phyloP scores from a whole-genome alignment of 1,140 invertebrate species.

The Drosophila watanabei region DNA sequence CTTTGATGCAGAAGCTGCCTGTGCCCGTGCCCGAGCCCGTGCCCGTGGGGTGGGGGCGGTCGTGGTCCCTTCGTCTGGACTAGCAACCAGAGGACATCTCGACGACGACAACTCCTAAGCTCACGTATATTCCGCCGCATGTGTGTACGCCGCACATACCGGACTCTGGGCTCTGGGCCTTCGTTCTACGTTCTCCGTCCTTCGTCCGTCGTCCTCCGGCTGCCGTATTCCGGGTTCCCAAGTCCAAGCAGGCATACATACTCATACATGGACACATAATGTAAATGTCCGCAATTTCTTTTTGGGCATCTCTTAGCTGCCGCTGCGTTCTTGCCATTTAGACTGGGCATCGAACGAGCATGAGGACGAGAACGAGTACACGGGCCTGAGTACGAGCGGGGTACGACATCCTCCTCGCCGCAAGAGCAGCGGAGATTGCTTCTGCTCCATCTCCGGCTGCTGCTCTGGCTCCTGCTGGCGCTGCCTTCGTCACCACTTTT shows the following conservation, averaged over 20 bases:
- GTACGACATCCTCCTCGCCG: constrained; percentile 10
- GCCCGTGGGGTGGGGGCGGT: constrained; percentile 22
- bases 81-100: constrained; percentile 77
- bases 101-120: constrained; percentile 70
- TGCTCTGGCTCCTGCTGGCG: constrained; percentile 55
- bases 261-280: constrained; percentile 81
- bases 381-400: constrained; percentile 32
- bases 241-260: constrained; percentile 45
- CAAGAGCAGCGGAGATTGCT: constrained; percentile 78
- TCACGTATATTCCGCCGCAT: constrained; percentile 70
- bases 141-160: constrained; percentile 58
- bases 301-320: constrained; percentile 84
- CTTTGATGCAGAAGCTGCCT: constrained; percentile 72
- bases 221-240: constrained; percentile 11
- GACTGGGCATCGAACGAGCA: constrained; percentile 62
- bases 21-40: too few relatives aligned
- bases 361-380: neutral
- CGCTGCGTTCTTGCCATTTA: constrained; percentile 80
- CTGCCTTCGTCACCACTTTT: constrained; percentile 78
- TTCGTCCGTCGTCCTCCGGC: neutral
- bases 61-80: constrained; percentile 61
- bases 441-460: constrained; percentile 47
- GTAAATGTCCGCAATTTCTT: constrained; percentile 85
- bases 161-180: constrained; percentile 14
- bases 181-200: neutral